Conservation (phyloP, 2,888 invertebrate genomes). For the Idaea aversata region DNA sequence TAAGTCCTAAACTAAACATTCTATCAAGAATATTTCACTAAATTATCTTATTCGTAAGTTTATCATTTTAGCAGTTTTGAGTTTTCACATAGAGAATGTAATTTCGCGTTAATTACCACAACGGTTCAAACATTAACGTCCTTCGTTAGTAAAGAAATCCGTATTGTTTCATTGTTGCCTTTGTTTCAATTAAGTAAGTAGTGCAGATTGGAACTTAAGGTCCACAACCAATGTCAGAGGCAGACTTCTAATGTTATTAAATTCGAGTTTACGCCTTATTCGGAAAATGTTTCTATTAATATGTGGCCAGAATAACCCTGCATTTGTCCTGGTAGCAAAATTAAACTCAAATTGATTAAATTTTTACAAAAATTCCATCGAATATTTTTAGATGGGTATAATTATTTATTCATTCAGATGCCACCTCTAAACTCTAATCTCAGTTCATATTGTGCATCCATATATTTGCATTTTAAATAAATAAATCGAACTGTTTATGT, state of each 20-base stretch:
- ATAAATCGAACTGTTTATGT: not conserved
- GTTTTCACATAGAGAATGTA: not conserved
- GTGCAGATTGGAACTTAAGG: conserved; percentile 24
- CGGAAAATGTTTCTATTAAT: too few relatives aligned
- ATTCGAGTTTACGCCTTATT: too few relatives aligned
- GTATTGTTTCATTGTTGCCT: conserved; percentile 27
- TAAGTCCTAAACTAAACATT: too few relatives aligned
- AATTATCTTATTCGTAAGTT: too few relatives aligned
- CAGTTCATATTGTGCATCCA: not conserved
- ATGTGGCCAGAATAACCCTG: too few relatives aligned
- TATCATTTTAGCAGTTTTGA: not conserved
- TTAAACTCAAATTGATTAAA: not conserved
- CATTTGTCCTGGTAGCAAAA: not conserved
- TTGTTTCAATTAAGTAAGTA: conserved; percentile 24
- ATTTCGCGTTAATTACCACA: not conserved
- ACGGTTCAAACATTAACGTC: not conserved
- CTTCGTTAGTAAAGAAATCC: not conserved
- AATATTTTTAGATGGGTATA: not conserved
- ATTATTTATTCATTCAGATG: not conserved
- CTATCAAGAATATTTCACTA: too few relatives aligned
- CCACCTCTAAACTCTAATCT: not conserved
- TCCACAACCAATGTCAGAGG: conserved; percentile 19
- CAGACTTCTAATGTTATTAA: too few relatives aligned
- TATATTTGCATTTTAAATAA: not conserved
- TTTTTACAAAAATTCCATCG: not conserved